These are phyloP conservation scores for Strix uralensis DNA, from an alignment of 2,113 vertebrate species.

Conservation along the genomic window DNA sequence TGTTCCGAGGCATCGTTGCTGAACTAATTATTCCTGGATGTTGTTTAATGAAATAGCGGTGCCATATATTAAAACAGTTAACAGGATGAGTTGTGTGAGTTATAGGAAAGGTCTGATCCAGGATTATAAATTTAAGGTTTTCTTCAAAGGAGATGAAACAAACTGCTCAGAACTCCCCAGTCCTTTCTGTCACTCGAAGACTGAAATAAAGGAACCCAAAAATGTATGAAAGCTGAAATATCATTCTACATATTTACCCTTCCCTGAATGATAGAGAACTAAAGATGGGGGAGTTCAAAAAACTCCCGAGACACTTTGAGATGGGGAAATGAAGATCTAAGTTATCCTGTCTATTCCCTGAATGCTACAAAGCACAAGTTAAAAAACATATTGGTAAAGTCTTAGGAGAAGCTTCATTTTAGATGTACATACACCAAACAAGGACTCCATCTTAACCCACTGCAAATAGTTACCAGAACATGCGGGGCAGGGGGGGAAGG, in stretches of 20 bases:
- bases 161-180: constrained; percentile 72
- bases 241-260: constrained; percentile 47
- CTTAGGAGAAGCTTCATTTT: neutral
- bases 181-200: constrained; percentile 66
- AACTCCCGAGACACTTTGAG: neutral
- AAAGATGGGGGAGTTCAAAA: constrained; percentile 35
- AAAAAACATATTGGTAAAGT: neutral
- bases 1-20: constrained; percentile 81
- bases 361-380: neutral
- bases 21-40: constrained; percentile 86
- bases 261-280: constrained; percentile 24
- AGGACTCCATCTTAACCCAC: neutral
- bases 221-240: constrained; percentile 56
- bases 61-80: constrained; percentile 78
- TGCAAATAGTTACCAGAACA: neutral
- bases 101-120: constrained; percentile 77
- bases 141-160: constrained; percentile 80
- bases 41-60: constrained; percentile 81
- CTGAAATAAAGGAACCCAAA: constrained; percentile 64
- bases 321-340: constrained; percentile 22
- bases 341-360: neutral
- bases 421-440: neutral
- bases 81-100: constrained; percentile 78
- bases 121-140: constrained; percentile 80
- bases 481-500: accelerated